Evolutionary conservation across 2,888 invertebrate species (phyloP).

Genomic region (Isoperla grammatica): DNA sequence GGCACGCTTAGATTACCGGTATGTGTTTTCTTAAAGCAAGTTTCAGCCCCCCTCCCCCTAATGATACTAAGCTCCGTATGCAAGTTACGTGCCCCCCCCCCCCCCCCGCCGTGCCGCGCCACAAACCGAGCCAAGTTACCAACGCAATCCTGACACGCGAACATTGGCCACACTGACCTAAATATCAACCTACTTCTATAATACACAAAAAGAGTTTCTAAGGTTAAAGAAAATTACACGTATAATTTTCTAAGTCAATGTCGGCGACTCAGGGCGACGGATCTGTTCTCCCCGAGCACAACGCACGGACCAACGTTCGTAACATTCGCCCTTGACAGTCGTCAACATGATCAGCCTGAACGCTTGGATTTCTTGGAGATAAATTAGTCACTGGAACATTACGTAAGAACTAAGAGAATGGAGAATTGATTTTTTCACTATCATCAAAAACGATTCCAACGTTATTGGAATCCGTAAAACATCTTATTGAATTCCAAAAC

Average conservation of each 20-base stretch:
- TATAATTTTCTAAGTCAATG: background rate
- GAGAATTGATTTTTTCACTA: no score
- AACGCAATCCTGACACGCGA: background rate
- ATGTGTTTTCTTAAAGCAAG: background rate
- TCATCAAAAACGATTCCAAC: no score
- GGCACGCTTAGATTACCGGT: background rate
- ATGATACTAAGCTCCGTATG: background rate
- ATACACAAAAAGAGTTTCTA: slow-evolving; percentile 4
- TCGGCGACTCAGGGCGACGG: background rate
- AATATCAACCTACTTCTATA: slow-evolving; percentile 12
- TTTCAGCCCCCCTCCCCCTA: background rate
- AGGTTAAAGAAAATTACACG: slow-evolving; percentile 1
- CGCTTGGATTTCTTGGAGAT: no score
- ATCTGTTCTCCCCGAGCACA: no score
- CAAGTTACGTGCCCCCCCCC: background rate
- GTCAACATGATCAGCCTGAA: no score
- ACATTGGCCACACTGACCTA: background rate
- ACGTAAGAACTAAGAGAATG: no score
- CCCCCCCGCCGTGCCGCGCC: background rate
- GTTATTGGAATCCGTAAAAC: no score
- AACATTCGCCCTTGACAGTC: no score
- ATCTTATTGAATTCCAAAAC: no score
- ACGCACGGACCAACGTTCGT: no score
- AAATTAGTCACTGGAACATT: no score
- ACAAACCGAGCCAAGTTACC: no score